Base-by-base conservation (phyloP, 2,797 vertebrate genomes). In the Platalea minor region DNA sequence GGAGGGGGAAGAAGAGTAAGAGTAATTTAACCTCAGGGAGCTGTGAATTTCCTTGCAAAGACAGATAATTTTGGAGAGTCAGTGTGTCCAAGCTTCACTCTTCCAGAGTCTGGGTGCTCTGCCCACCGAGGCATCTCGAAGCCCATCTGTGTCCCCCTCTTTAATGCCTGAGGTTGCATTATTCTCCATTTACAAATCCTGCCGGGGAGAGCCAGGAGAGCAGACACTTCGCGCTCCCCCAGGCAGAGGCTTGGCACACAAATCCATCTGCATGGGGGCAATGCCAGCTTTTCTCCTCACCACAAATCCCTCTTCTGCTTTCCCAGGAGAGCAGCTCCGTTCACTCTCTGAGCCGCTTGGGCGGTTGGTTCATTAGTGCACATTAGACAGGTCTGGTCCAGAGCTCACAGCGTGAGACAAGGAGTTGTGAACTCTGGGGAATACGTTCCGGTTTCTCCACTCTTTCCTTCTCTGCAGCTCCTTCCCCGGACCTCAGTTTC, bases 371-470 rank as follows among this genome's bases (percentile, higher is more conserved):
- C 91, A 88, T 93, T 92, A 93, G 67, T 3, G 56, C 25, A 2
- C 91, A 82, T 95, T 96, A 95, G 83, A 7, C 70, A 18, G 76
- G 35, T 51, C 61, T 70, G 78, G 10, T 79, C 78, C 64, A 18
- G 74, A 13, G 84, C 69, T 65, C 48, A 24, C 68, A 28, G 81
- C 3, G 5, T 5, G 20, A 90, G 75, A 46, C 43, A 9, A 18
- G 67, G 64, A 77, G 53, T 15, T 65, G 48, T 3, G 48, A 83
- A 7, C 90, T 59, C 85, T 25, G 26, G 79, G 46, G 82, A 73
- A 68, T 19, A 3, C 0, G 0, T 31, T 72, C 43, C 1, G 0
- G 2, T 35, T 87, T 59, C 67, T 75, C 41, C 7, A 7, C 51
- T 50, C 48, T 48, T 76, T n/a, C 41, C 72, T 67, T 50, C 77